phyloP scores from a whole-genome alignment of 1,140 invertebrate species.

The Aphis craccivora region DNA sequence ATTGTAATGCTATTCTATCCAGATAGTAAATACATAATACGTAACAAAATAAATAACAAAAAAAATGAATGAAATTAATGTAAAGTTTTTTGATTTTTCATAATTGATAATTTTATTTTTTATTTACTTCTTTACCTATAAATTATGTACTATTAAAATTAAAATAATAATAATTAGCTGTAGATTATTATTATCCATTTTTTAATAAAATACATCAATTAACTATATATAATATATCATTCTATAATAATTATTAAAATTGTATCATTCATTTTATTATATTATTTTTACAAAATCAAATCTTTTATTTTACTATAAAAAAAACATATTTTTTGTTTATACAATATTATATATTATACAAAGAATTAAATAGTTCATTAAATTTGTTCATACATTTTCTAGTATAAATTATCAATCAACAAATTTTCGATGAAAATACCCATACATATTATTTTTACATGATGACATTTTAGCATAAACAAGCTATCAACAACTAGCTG shows the following conservation, averaged over 20 bases:
- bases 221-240: neutral
- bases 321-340: too few species aligned
- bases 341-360: too few species aligned
- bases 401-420: too few species aligned
- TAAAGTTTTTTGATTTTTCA: neutral
- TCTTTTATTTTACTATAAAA: too few species aligned
- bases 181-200: neutral
- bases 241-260: neutral
- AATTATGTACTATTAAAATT: too few species aligned
- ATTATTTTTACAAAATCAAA: neutral
- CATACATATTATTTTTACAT: neutral
- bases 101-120: too few species aligned
- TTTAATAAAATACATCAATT: neutral
- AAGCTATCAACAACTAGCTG: neutral
- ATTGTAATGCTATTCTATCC: neutral
- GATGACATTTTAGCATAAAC: neutral
- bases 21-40: neutral
- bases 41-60: neutral
- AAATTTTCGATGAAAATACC: neutral
- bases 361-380: too few species aligned
- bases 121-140: too few species aligned
- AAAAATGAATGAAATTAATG: neutral
- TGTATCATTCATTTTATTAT: neutral
- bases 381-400: too few species aligned
- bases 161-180: neutral